Evolutionary conservation across 2,113 vertebrate genomes (phyloP), one percentile per base, ranked within the genome.

Genomic region (Mesoclemmys tuberculata): DNA sequence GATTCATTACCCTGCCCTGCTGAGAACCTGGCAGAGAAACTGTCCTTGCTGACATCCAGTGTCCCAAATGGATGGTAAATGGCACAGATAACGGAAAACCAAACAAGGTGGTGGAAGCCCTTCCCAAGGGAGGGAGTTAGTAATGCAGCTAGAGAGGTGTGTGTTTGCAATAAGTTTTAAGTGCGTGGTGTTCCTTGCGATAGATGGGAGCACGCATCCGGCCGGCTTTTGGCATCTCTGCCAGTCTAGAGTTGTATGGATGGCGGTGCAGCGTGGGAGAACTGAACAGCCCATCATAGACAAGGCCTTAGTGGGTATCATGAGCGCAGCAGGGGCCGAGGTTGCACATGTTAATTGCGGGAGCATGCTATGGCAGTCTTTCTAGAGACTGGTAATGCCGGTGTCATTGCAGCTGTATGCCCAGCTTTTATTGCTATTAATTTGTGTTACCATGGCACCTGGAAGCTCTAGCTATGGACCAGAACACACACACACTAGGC

Each of bases 1-100:
- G 10, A 21, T 12, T 74, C 19, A 71, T 41, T 22, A 71, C 0
- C 0, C 10, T 68, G 29, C 0, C 0, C 3, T 13, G 49, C 71
- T 8, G 3, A 89, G 80, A 56, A 41, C 14, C 87, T 78, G 1
- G n/a, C 58, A 18, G 77, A 58, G 38, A n/a, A 1, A 13, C 46
- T 85, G 46, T 11, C 24, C 21, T 21, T 3, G 19, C 27, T 29
- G 89, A 38, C 26, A 35, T 11, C 54, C 6, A 14, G 6, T 55
- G 51, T 56, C 52, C 84, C 24, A 0, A 44, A 85, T 9, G 5
- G 51, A 49, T 52, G 29, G 75, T 55, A 12, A 48, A 68, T 80
- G 21, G 29, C 58, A 8, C 38, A 46, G 24, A 89, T 87, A 68
- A 1, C 90, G 92, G 92, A n/a, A 92, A 89, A 89, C 35, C 11